Conservation (phyloP, 2,113 vertebrate species). For the Zosterops hypoxanthus region DNA sequence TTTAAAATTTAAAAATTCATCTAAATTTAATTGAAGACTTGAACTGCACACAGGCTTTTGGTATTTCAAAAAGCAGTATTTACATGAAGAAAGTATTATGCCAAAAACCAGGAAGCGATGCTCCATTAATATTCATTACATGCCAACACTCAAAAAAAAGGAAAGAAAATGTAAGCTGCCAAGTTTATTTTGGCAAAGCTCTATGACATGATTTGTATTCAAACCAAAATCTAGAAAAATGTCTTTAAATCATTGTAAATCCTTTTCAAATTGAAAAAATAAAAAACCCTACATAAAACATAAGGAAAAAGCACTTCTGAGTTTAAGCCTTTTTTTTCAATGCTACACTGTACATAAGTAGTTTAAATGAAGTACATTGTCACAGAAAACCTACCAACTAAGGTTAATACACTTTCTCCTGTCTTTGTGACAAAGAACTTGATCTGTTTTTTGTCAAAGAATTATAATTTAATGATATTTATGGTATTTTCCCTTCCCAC, state of each 20-base stretch:
- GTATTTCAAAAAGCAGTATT: conserved; percentile 46
- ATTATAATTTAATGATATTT: neutral
- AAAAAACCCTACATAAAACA: neutral
- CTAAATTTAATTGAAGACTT: conserved; percentile 7
- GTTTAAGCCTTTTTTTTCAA: neutral
- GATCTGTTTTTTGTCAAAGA: neutral
- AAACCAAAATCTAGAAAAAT: conserved; percentile 58
- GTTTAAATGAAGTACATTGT: neutral
- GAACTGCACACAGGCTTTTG: neutral
- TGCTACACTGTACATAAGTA: neutral
- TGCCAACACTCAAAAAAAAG: conserved; percentile 45
- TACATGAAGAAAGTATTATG: conserved; percentile 58
- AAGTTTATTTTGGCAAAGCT: conserved; percentile 67
- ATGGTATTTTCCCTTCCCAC: neutral
- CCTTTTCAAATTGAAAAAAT: conserved; percentile 27
- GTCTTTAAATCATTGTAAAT: conserved; percentile 57
- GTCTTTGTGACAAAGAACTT: neutral
- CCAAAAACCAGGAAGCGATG: conserved; percentile 59
- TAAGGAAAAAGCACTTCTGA: conserved; percentile 9
- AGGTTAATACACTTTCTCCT: neutral
- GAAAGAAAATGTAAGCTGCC: conserved; percentile 45
- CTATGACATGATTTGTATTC: conserved; percentile 56
- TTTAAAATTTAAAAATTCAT: conserved; percentile 1
- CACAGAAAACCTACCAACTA: neutral
- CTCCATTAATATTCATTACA: conserved; percentile 63